Base-by-base conservation (phyloP, 2,113 vertebrate genomes). In the Chaenocephalus aceratus region DNA sequence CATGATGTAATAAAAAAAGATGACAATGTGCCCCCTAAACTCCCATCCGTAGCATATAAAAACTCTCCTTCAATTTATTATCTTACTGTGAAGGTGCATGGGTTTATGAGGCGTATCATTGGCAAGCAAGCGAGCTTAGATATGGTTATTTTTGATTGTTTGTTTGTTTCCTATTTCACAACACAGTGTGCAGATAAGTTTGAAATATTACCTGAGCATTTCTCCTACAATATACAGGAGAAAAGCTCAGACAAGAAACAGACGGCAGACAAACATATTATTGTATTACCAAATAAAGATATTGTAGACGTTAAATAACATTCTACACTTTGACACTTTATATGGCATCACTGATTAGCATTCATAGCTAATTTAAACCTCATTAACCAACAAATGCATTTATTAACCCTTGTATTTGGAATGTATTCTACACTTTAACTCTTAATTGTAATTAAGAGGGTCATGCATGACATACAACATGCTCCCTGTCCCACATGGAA, bases 1-100 rank as follows among this genome's bases (percentile, higher is more conserved):
- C n/a, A 15, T 44, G 15, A 56, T 2, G 7, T 41, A 7, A 41
- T 41, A 7, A 7, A 41, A 41, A 41, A 7, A 41, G 7, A 1
- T 0, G 36, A 6, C 36, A 6, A 26, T 61, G 75, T 57, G 4
- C 56, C 26, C 58, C 36, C 41, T 5, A 71, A 64, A 57, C 15
- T 14, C 45, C 23, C 16, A 4, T 53, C 49, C 46, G 44, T 16
- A 64, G 51, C 79, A 86, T 77, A 70, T 89, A 77, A 89, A 90
- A 73, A 15, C 73, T 91, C 72, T 82, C 85, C 82, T 90, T 85
- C 53, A 16, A 66, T 84, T 86, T 78, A 90, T 86, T 65, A 68
- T 78, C 88, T 82, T 74, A 74, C 65, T 57, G 64, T 52, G 66
- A 77, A 79, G 76, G 75, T 71, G 87, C 81, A 71, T 13, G 16